Conservation (phyloP, 2,888 invertebrate species). For the Brenthis hecate region DNA sequence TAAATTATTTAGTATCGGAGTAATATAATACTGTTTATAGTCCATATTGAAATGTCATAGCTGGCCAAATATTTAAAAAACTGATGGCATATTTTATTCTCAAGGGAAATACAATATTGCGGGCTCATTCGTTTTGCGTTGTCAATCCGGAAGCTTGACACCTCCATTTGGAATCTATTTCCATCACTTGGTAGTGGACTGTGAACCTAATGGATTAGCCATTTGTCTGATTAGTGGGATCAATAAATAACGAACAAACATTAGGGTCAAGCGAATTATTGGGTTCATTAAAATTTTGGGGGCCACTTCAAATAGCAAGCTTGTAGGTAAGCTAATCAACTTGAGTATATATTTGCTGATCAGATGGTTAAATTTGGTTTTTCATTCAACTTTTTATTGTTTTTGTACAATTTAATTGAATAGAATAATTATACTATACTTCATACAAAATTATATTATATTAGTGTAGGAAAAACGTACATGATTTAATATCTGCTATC, state of each 20-base stretch:
- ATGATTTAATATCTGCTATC: too few species aligned
- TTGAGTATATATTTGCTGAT: slow-evolving; percentile 62
- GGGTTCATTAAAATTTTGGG: slow-evolving; percentile 75
- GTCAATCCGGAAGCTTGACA: slow-evolving; percentile 46
- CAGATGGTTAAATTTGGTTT: slow-evolving; percentile 23
- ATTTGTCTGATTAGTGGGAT: slow-evolving; percentile 79
- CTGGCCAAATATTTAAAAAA: slow-evolving; percentile 17
- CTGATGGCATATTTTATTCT: slow-evolving; percentile 14
- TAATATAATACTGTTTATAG: neutral
- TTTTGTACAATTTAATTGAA: neutral
- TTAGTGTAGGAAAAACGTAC: too few species aligned
- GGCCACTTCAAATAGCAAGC: slow-evolving; percentile 52
- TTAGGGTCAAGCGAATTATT: slow-evolving; percentile 67
- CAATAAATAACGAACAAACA: slow-evolving; percentile 73
- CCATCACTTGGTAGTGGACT: slow-evolving; percentile 55
- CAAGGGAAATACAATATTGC: slow-evolving; percentile 30
- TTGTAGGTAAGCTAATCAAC: slow-evolving; percentile 70
- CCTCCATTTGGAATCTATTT: slow-evolving; percentile 61
- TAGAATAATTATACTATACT: too few species aligned
- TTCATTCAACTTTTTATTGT: slow-evolving; percentile 6
- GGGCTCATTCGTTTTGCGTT: slow-evolving; percentile 29
- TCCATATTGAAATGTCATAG: slow-evolving; percentile 14
- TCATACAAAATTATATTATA: too few species aligned
- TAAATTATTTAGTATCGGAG: neutral
- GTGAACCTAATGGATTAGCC: slow-evolving; percentile 77